phyloP scores from a whole-genome alignment of 2,797 vertebrate genomes.

The Oreonectes daqikongensis region DNA sequence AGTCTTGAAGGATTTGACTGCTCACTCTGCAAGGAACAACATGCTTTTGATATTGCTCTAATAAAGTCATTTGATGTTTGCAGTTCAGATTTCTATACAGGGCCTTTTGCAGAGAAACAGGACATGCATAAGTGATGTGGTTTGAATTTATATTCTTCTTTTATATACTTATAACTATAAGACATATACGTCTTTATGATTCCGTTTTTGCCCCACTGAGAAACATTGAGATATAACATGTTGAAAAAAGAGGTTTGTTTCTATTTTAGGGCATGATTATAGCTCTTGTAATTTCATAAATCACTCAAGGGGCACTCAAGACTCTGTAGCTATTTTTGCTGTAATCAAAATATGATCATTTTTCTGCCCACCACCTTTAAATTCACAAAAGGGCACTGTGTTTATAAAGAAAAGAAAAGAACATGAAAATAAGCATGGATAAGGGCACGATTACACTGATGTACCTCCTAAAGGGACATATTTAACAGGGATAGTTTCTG shows the following conservation, averaged over 20 bases:
- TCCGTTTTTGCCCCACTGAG: not conserved
- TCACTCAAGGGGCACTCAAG: slow-evolving; percentile 12
- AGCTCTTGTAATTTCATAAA: slow-evolving; percentile 16
- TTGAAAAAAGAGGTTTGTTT: not conserved
- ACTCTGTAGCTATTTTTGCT: not conserved
- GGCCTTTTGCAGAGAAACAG: not conserved
- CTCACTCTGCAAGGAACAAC: slow-evolving; percentile 8
- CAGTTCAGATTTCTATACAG: not conserved
- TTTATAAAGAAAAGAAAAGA: not conserved
- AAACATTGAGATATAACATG: not conserved
- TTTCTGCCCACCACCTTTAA: slow-evolving; percentile 1
- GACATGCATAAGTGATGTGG: not conserved
- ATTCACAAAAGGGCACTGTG: not conserved
- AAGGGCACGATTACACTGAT: not conserved
- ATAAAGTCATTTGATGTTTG: slow-evolving; percentile 17
- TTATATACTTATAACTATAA: not conserved
- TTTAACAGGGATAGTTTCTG: slow-evolving; percentile 7
- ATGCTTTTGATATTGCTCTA: slow-evolving; percentile 8
- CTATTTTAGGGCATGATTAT: not conserved
- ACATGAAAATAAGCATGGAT: not conserved
- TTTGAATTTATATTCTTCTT: not conserved
- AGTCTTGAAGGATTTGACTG: slow-evolving; percentile 35
- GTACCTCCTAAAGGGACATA: not conserved
- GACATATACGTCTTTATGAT: not conserved
- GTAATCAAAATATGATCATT: slow-evolving; percentile 17